Evolutionary conservation across 64 coral and sea anemone genomes (phyloP).

Genomic region (Exaiptasia diaphana): DNA sequence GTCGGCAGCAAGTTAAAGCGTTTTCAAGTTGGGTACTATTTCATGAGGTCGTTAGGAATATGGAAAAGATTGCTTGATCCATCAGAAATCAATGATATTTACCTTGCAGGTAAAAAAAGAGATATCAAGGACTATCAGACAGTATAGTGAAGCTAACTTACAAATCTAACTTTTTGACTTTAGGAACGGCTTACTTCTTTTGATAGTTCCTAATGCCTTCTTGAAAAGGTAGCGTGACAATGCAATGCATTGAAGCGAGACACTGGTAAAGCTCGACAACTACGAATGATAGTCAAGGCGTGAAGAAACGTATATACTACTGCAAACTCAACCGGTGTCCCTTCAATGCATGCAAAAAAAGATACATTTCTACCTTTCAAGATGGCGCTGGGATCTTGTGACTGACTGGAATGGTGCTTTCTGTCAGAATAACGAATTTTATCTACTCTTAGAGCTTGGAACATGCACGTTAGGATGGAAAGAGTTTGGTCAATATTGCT

Average conservation of each 20-base stretch:
- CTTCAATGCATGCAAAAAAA: background rate
- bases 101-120: conserved; percentile 52
- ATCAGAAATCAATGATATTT: conserved; percentile 64
- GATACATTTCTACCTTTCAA: background rate
- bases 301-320: background rate
- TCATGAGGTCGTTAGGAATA: conserved; percentile 61
- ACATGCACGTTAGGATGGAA: conserved; percentile 76
- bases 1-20: conserved; percentile 39
- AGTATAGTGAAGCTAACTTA: background rate
- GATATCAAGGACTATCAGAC: background rate
- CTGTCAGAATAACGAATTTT: background rate
- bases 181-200: background rate
- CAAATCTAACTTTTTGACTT: background rate
- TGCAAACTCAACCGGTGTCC: background rate
- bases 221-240: background rate
- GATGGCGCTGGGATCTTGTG: background rate
- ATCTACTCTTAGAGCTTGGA: conserved; percentile 51
- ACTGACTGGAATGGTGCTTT: background rate
- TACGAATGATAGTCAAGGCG: background rate
- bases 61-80: conserved; percentile 60
- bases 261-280: background rate
- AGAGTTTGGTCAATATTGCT: conserved; percentile 81
- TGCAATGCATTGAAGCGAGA: background rate
- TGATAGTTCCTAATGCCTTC: background rate
- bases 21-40: conserved; percentile 20